Conservation (phyloP, 2,888 invertebrate genomes). For the Pandemis heparana region DNA sequence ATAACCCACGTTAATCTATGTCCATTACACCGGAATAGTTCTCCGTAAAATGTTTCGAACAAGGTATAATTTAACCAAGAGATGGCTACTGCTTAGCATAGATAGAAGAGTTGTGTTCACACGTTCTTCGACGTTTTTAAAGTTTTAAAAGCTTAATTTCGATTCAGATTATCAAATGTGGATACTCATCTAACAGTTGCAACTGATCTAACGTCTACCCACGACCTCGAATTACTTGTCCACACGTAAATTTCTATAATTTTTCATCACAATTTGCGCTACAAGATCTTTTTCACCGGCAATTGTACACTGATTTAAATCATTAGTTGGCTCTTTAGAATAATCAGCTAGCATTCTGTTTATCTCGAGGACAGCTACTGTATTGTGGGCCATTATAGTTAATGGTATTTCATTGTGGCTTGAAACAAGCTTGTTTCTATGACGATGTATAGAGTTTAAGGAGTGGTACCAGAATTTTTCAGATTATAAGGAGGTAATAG, state of each 20-base stretch:
- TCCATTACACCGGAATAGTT: slow-evolving; percentile 25
- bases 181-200: too few species aligned
- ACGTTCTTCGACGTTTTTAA: too few species aligned
- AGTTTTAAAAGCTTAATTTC: too few species aligned
- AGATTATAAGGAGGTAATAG: not conserved
- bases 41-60: not conserved
- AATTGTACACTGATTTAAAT: slow-evolving; percentile 1
- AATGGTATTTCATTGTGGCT: not conserved
- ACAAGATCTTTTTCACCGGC: too few species aligned
- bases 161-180: too few species aligned
- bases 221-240: not conserved
- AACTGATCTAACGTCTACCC: not conserved
- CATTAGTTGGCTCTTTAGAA: slow-evolving; percentile 14
- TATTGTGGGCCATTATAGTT: not conserved
- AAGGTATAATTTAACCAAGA: not conserved
- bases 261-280: too few species aligned
- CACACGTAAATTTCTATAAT: not conserved
- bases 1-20: slow-evolving; percentile 9
- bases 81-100: not conserved
- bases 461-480: not conserved
- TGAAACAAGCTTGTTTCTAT: slow-evolving; percentile 1
- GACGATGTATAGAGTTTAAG: not conserved
- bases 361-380: slow-evolving; percentile 28
- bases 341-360: slow-evolving; percentile 11
- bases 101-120: not conserved